Evolutionary conservation across 2,113 vertebrate species (phyloP).

Genomic region (Pomatostomus ruficeps): DNA sequence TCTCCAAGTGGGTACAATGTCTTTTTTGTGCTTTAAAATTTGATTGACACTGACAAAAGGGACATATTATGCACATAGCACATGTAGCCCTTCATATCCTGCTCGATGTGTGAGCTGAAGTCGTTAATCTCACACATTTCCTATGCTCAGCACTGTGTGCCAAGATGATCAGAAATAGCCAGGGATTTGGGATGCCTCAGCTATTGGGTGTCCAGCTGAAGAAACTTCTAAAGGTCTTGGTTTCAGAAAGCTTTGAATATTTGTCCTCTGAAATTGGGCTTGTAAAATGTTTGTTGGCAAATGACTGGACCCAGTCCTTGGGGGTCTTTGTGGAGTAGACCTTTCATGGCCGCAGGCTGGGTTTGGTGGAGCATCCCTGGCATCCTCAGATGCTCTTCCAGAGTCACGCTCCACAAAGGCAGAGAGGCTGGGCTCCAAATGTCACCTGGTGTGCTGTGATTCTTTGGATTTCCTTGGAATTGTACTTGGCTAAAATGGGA

Average conservation of each 20-base stretch:
- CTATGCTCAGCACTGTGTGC: conserved; percentile 14
- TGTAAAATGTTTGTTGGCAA: background rate
- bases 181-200: conserved; percentile 9
- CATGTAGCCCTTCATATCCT: conserved; percentile 30
- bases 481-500: background rate
- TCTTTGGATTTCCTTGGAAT: background rate
- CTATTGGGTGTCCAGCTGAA: conserved; percentile 27
- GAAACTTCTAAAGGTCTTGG: conserved; percentile 15
- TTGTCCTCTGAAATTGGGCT: background rate
- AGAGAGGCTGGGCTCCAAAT: background rate
- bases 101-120: background rate
- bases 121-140: conserved; percentile 41
- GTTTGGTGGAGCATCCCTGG: background rate
- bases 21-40: conserved; percentile 5
- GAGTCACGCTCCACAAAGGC: background rate
- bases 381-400: background rate
- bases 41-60: conserved; percentile 53
- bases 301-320: background rate
- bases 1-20: background rate
- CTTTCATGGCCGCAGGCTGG: background rate
- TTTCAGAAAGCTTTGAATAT: conserved; percentile 20
- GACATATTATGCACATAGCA: background rate
- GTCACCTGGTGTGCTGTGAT: background rate
- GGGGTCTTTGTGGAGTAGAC: background rate
- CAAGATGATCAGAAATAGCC: conserved; percentile 47